Percentiles rank a stretch among this genome's conserved stretches.
Conservation (phyloP, 2,797 vertebrate genomes). For the Neosilurus hyrtlii region DNA sequence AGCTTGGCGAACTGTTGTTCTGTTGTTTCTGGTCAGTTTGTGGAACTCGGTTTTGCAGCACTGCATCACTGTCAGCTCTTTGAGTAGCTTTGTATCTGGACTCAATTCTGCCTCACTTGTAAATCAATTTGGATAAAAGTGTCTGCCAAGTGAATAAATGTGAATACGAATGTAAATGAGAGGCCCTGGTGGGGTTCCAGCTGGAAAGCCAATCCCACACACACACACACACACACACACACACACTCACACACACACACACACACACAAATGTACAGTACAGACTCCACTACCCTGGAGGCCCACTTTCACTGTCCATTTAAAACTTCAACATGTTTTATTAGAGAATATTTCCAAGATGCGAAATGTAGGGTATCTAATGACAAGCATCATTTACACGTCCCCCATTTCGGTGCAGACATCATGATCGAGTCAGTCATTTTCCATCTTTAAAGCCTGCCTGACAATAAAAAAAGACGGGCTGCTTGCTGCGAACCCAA, state of each 20-base stretch:
- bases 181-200: conserved; percentile 32
- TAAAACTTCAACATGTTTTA: conserved; percentile 13
- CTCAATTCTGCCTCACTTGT: conserved; percentile 19
- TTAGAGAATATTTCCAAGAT: neutral
- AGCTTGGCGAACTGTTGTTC: neutral
- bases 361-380: neutral
- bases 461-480: neutral
- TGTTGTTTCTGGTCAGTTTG: conserved; percentile 19
- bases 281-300: neutral
- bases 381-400: conserved; percentile 16
- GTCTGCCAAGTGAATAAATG: conserved; percentile 25
- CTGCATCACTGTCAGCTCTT: conserved; percentile 14
- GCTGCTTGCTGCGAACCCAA: conserved; percentile 15
- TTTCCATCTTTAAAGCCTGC: neutral
- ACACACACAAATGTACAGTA: conserved; percentile 5
- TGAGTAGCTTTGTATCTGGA: conserved; percentile 12
- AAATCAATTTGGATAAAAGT: conserved; percentile 30
- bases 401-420: neutral
- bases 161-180: conserved; percentile 27
- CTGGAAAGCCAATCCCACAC: conserved; percentile 21
- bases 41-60: neutral
- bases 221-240: conserved; percentile 16
- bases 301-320: conserved; percentile 27
- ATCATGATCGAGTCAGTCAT: neutral
- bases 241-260: neutral